phyloP scores from a whole-genome alignment of 2,888 invertebrate genomes.

The Laothoe populi region DNA sequence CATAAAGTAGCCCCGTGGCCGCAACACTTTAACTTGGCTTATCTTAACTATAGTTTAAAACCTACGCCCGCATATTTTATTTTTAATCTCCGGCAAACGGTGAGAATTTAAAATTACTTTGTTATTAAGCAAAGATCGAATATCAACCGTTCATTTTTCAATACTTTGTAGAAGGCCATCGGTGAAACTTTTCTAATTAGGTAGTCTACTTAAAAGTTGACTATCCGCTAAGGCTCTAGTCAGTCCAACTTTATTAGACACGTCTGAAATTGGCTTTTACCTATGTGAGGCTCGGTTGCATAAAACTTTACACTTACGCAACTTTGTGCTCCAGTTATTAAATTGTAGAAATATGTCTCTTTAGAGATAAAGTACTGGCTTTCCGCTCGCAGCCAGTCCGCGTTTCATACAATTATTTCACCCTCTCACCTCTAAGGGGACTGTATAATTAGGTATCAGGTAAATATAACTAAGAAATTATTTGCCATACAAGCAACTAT shows the following conservation, averaged over 20 bases:
- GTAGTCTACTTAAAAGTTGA: slow-evolving; percentile 49
- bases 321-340: background rate
- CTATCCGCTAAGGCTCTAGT: slow-evolving; percentile 31
- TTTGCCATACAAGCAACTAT: too few species aligned
- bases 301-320: slow-evolving; percentile 10
- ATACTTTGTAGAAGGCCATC: slow-evolving; percentile 69
- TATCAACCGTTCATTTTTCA: slow-evolving; percentile 75
- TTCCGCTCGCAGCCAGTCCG: too few species aligned
- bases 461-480: too few species aligned
- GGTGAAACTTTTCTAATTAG: slow-evolving; percentile 69
- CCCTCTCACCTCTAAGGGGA: too few species aligned
- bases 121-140: slow-evolving; percentile 76
- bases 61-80: slow-evolving; percentile 68
- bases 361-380: too few species aligned
- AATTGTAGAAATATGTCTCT: background rate
- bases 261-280: slow-evolving; percentile 32
- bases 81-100: slow-evolving; percentile 75
- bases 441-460: too few species aligned
- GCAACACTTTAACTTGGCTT: slow-evolving; percentile 68
- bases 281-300: slow-evolving; percentile 26
- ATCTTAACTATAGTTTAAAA: slow-evolving; percentile 77
- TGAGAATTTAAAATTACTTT: slow-evolving; percentile 78
- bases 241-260: slow-evolving; percentile 31
- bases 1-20: slow-evolving; percentile 62
- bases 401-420: too few species aligned